phyloP scores from a whole-genome alignment of 2,888 invertebrate species.

The Cetonia aurata region DNA sequence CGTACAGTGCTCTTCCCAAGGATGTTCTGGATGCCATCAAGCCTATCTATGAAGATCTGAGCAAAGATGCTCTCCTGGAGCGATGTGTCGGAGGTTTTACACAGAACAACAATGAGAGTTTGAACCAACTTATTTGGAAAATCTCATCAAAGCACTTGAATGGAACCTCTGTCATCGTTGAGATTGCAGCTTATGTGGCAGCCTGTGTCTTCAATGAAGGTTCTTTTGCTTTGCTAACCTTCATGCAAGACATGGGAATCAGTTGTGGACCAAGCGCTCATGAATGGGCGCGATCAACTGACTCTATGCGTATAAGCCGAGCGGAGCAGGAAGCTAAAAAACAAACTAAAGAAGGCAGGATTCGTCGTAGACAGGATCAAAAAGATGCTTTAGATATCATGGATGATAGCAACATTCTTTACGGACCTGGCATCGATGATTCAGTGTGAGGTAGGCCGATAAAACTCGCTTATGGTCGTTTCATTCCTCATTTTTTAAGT shows the following conservation, averaged over 20 bases:
- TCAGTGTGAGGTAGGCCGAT: too few relatives aligned
- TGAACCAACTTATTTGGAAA: slow-evolving; percentile 20
- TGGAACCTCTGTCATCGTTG: slow-evolving; percentile 41
- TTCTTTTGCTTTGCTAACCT: slow-evolving; percentile 30
- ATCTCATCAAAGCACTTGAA: slow-evolving; percentile 43
- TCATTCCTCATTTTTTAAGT: too few relatives aligned
- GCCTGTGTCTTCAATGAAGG: slow-evolving; percentile 45
- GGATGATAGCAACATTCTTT: slow-evolving; percentile 36
- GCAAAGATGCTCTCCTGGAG: slow-evolving; percentile 33
- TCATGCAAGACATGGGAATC: slow-evolving; percentile 39
- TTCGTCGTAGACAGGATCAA: slow-evolving; percentile 47
- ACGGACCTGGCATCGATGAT: slow-evolving; percentile 26
- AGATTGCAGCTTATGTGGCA: slow-evolving; percentile 44
- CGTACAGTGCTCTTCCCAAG: slow-evolving; percentile 21
- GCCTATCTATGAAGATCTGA: slow-evolving; percentile 46
- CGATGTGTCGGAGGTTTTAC: slow-evolving; percentile 45
- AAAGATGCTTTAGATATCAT: slow-evolving; percentile 49
- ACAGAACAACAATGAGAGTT: slow-evolving; percentile 44
- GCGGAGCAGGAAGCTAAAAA: slow-evolving; percentile 45
- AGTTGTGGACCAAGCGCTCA: slow-evolving; percentile 30
- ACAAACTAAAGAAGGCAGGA: slow-evolving; percentile 26
- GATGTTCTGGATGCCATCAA: slow-evolving; percentile 44
- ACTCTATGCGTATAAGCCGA: slow-evolving; percentile 42
- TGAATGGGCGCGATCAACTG: slow-evolving; percentile 36
- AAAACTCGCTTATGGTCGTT: too few relatives aligned